phyloP scores from a whole-genome alignment of 2,113 vertebrate genomes.

The Esox niger region DNA sequence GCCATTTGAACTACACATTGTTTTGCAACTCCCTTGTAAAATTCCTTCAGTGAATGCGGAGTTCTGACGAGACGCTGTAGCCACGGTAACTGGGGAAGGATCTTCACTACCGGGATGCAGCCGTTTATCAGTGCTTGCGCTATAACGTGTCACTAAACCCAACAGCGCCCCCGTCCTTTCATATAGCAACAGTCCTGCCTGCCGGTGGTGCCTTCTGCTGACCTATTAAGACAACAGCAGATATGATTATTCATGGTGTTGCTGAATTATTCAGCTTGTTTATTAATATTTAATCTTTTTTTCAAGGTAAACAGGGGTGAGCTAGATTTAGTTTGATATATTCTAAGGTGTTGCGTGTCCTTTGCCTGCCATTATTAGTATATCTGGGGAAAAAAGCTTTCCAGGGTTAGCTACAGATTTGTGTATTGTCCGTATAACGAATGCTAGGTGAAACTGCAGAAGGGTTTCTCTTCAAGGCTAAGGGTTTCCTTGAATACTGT shows the following conservation, averaged over 20 bases:
- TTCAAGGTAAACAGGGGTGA: conserved; percentile 6
- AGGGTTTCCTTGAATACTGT: too few relatives aligned
- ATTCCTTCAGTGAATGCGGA: conserved; percentile 68
- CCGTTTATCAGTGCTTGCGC: not conserved
- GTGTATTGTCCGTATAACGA: too few relatives aligned
- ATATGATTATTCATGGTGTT: conserved; percentile 1
- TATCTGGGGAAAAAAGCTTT: too few relatives aligned
- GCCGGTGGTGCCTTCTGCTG: not conserved
- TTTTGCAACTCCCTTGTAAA: conserved; percentile 63
- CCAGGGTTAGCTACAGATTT: not conserved
- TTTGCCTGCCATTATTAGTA: not conserved
- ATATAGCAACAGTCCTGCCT: not conserved
- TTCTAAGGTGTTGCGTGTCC: not conserved
- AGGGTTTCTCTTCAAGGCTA: too few relatives aligned
- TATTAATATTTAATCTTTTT: conserved; percentile 3
- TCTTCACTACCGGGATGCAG: conserved; percentile 7
- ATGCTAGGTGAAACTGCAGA: too few relatives aligned
- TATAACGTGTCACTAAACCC: not conserved
- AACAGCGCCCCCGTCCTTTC: not conserved
- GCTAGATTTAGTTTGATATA: not conserved
- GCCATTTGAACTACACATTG: conserved; percentile 45
- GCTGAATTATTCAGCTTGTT: not conserved
- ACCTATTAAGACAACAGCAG: not conserved
- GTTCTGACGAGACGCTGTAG: conserved; percentile 40
- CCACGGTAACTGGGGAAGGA: too few relatives aligned